Conservation (phyloP, 2,888 invertebrate genomes). For the Polydrusus cervinus region DNA sequence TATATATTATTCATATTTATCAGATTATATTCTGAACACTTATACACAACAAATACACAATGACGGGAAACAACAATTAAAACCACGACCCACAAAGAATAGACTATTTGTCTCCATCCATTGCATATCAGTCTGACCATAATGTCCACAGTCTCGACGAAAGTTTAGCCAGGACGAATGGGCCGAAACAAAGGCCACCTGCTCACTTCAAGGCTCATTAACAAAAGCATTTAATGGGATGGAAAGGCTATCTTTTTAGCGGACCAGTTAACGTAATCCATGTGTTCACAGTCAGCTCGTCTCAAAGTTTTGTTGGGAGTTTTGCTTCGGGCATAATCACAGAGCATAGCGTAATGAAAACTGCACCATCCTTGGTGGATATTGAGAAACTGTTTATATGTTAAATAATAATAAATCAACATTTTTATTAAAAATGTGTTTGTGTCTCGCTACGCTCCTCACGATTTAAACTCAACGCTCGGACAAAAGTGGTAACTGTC, state of each 20-base stretch:
- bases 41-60: no score
- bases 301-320: conserved; percentile 12
- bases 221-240: conserved; percentile 40
- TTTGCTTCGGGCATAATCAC: neutral
- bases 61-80: neutral
- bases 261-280: neutral
- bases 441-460: no score
- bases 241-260: conserved; percentile 41
- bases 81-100: neutral
- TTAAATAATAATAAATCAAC: no score
- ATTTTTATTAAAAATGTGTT: no score
- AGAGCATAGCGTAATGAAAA: neutral
- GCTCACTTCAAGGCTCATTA: conserved; percentile 45
- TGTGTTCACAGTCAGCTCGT: conserved; percentile 10
- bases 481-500: no score
- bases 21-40: neutral
- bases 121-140: conserved; percentile 24
- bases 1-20: neutral
- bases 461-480: no score
- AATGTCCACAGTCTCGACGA: conserved; percentile 21
- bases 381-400: no score
- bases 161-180: conserved; percentile 38
- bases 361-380: no score
- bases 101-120: conserved; percentile 30
- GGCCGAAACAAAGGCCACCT: conserved; percentile 49